These are phyloP conservation scores for Plagodis pulveraria DNA, from an alignment of 2,888 invertebrate genomes.

Conservation along the genomic window DNA sequence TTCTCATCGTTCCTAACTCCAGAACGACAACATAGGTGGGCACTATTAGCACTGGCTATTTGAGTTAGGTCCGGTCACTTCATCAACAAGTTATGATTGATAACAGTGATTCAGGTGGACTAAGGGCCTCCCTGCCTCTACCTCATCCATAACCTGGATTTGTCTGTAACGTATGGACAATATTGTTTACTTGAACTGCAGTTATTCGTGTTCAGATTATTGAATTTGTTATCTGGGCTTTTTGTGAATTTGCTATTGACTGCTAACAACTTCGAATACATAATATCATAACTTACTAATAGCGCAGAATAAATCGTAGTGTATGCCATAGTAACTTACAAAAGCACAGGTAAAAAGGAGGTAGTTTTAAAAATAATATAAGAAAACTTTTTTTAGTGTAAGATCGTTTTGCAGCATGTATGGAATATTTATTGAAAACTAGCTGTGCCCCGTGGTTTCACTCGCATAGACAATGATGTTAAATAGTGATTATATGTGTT, in stretches of 20 bases:
- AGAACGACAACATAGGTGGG: background rate
- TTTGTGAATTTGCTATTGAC: background rate
- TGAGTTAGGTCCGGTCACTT: conserved; percentile 50
- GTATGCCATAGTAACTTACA: too few relatives aligned
- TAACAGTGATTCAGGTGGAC: conserved; percentile 62
- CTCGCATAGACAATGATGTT: too few relatives aligned
- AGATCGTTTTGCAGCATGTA: too few relatives aligned
- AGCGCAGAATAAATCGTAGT: too few relatives aligned
- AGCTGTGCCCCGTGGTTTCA: too few relatives aligned
- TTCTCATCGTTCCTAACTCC: background rate
- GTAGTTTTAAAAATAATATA: too few relatives aligned
- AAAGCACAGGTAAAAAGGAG: too few relatives aligned
- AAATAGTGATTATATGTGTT: too few relatives aligned
- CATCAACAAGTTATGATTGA: conserved; percentile 81
- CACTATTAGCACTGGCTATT: conserved; percentile 3
- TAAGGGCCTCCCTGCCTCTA: conserved; percentile 34
- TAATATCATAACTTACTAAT: too few relatives aligned
- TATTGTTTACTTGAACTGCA: conserved; percentile 7
- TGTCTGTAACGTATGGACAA: conserved; percentile 63
- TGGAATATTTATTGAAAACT: too few relatives aligned
- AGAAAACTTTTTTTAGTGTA: too few relatives aligned
- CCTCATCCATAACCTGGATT: conserved; percentile 68
- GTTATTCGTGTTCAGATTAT: background rate
- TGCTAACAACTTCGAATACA: background rate
- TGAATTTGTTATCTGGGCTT: background rate